phyloP scores from a whole-genome alignment of 2,113 vertebrate species.

The Orycteropus afer region DNA sequence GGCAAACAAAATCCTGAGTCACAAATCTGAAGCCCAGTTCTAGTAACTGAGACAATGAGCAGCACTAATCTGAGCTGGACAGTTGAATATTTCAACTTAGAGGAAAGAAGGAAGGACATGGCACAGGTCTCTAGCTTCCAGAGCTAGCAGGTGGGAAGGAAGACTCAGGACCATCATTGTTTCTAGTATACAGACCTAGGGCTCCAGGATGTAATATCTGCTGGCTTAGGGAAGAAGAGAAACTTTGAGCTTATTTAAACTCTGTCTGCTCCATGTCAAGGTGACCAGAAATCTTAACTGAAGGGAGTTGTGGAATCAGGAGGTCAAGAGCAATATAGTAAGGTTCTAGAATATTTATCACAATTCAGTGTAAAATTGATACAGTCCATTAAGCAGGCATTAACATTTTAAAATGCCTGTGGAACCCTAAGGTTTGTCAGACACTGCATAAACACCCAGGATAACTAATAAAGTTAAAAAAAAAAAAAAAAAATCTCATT shows the following conservation, averaged over 20 bases:
- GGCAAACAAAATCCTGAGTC: background rate
- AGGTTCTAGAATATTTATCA: background rate
- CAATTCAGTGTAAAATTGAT: background rate
- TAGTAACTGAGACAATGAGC: background rate
- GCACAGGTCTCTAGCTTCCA: background rate
- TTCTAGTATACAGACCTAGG: background rate
- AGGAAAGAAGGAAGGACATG: background rate
- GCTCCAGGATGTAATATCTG: background rate
- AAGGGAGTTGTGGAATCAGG: background rate
- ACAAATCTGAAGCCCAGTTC: background rate
- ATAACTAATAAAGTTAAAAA: conserved; percentile 26
- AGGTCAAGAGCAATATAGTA: background rate
- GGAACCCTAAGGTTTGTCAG: background rate
- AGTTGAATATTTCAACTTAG: too few species aligned
- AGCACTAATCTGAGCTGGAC: too few species aligned
- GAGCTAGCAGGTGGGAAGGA: background rate
- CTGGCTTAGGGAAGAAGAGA: background rate
- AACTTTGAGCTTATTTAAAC: background rate
- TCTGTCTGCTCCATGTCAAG: too few species aligned
- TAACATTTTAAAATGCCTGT: background rate
- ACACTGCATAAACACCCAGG: background rate
- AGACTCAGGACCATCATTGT: background rate
- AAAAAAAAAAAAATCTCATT: conserved; percentile 50
- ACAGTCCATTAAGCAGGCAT: background rate
- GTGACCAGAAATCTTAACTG: background rate